Conservation (phyloP, 2,113 vertebrate species). For the Neogale vison region DNA sequence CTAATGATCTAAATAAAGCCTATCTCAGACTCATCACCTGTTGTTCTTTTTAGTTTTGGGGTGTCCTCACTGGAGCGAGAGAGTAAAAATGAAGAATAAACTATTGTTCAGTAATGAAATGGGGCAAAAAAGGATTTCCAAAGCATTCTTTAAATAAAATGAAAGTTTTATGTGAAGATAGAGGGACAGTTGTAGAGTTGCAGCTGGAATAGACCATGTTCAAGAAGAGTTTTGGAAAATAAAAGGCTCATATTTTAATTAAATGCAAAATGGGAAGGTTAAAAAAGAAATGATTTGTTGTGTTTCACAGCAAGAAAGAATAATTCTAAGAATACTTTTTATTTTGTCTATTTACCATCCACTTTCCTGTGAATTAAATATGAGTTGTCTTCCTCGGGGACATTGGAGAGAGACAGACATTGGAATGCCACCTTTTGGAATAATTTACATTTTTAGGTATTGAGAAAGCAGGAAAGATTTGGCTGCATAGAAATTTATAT, state of each 20-base stretch:
- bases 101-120: background rate
- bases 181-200: background rate
- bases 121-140: background rate
- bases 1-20: background rate
- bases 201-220: background rate
- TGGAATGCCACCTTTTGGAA: background rate
- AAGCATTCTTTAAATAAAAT: background rate
- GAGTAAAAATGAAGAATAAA: background rate
- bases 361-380: background rate
- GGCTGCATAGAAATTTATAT: background rate
- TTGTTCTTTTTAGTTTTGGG: background rate
- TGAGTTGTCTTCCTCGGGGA: background rate
- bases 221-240: background rate
- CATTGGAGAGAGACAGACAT: background rate
- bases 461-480: background rate
- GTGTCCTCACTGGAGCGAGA: background rate
- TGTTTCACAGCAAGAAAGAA: background rate
- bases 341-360: background rate
- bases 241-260: conserved; percentile 25
- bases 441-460: background rate
- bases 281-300: background rate
- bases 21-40: background rate
- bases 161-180: background rate
- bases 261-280: background rate
- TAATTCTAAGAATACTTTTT: background rate